A percentile compares a stretch with the other conserved stretches of the same genome.
Conservation (phyloP, 2,888 invertebrate species). For the Cantharis lateralis region DNA sequence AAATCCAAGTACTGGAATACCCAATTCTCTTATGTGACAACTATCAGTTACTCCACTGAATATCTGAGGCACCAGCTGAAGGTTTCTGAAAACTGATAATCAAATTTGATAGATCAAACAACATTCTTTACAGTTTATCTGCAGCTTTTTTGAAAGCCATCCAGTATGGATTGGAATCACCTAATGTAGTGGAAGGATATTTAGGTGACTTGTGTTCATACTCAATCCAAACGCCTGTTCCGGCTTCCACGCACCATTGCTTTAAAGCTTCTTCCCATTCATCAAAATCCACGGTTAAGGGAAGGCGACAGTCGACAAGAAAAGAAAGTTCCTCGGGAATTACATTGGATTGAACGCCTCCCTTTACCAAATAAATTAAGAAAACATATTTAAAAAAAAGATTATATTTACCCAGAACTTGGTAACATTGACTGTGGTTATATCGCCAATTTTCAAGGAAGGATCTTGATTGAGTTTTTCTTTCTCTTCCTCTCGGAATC, state of each 20-base stretch:
- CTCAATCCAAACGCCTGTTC: neutral
- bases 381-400: neutral
- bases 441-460: slow-evolving; percentile 76
- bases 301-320: neutral
- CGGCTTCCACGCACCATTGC: neutral
- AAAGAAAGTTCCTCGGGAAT: neutral
- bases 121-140: neutral
- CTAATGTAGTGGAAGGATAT: neutral
- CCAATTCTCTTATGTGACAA: too few relatives aligned
- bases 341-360: neutral
- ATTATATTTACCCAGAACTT: slow-evolving; percentile 64
- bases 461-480: slow-evolving; percentile 67
- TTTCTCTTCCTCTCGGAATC: slow-evolving; percentile 69
- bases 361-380: neutral
- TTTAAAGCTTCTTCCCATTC: neutral
- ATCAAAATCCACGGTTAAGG: neutral
- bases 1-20: too few relatives aligned
- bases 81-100: too few relatives aligned
- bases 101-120: too few relatives aligned
- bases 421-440: slow-evolving; percentile 85
- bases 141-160: neutral
- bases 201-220: neutral
- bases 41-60: too few relatives aligned
- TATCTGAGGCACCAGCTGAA: too few relatives aligned
- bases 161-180: neutral